These are phyloP conservation scores for Glaucopsyche alexis DNA, from an alignment of 2,888 invertebrate species.

Conservation along the genomic window DNA sequence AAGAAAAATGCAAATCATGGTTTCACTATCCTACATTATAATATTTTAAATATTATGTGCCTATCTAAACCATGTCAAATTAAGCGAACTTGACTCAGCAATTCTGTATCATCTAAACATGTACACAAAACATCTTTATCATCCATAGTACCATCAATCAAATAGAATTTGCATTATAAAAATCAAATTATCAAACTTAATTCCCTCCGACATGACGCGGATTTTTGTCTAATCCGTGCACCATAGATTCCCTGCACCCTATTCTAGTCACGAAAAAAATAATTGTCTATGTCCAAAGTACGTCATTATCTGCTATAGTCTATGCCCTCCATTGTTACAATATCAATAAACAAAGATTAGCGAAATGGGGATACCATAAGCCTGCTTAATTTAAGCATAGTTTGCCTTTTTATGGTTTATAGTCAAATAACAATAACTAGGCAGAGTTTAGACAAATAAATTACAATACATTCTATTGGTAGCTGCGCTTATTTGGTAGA, in stretches of 20 bases:
- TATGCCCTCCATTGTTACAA: slow-evolving; percentile 45
- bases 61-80: background rate
- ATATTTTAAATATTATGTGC: background rate
- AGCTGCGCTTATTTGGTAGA: background rate
- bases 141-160: slow-evolving; percentile 27
- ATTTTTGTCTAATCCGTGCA: slow-evolving; percentile 34
- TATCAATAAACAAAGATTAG: slow-evolving; percentile 68
- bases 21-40: background rate
- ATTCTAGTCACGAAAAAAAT: slow-evolving; percentile 55
- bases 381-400: background rate
- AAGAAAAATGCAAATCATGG: background rate
- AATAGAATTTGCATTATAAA: slow-evolving; percentile 21
- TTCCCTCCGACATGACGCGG: slow-evolving; percentile 6
- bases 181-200: slow-evolving; percentile 22
- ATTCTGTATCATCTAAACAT: background rate
- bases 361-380: slow-evolving; percentile 48
- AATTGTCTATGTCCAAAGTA: slow-evolving; percentile 41
- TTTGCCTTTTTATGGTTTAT: background rate
- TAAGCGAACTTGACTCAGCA: slow-evolving; percentile 13
- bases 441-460: background rate
- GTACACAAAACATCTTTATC: slow-evolving; percentile 4
- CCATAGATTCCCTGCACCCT: slow-evolving; percentile 33
- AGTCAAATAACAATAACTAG: background rate
- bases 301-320: slow-evolving; percentile 52
- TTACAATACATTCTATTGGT: background rate